Percentiles rank a stretch among this genome's conserved stretches.
These are phyloP conservation scores for Brachionus sp. DNA, from an alignment of 1,140 invertebrate species.

Conservation along the genomic window DNA sequence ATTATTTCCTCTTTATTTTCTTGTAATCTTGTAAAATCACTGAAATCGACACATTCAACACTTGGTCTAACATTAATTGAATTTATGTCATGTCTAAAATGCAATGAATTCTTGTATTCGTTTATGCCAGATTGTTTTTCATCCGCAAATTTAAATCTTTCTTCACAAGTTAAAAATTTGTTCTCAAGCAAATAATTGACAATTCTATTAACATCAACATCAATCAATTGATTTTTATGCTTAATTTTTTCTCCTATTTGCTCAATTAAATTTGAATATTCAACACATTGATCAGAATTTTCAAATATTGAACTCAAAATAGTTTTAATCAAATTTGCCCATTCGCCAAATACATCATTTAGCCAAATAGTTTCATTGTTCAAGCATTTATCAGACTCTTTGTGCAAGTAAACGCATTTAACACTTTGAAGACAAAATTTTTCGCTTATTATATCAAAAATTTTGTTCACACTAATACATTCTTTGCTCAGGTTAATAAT, in stretches of 20 bases:
- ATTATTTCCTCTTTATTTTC: background rate
- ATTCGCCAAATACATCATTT: background rate
- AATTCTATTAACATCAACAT: background rate
- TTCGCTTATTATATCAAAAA: background rate
- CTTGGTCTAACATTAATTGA: background rate
- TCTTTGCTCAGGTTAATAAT: background rate
- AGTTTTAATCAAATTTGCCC: background rate
- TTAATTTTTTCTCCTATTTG: background rate
- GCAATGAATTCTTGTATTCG: background rate
- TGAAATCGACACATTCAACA: background rate
- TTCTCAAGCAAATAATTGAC: background rate
- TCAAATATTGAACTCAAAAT: background rate
- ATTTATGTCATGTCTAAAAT: background rate
- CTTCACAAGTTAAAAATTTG: background rate
- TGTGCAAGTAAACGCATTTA: background rate
- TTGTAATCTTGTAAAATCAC: background rate
- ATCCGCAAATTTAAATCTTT: background rate
- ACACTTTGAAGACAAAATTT: background rate
- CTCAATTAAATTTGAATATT: background rate
- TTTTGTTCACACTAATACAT: background rate
- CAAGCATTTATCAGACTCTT: background rate
- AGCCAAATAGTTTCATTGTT: background rate
- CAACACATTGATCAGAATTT: background rate
- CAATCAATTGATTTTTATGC: background rate
- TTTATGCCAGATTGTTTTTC: background rate